Conservation (phyloP, 2,113 vertebrate species). For the Gopherus evgoodei region DNA sequence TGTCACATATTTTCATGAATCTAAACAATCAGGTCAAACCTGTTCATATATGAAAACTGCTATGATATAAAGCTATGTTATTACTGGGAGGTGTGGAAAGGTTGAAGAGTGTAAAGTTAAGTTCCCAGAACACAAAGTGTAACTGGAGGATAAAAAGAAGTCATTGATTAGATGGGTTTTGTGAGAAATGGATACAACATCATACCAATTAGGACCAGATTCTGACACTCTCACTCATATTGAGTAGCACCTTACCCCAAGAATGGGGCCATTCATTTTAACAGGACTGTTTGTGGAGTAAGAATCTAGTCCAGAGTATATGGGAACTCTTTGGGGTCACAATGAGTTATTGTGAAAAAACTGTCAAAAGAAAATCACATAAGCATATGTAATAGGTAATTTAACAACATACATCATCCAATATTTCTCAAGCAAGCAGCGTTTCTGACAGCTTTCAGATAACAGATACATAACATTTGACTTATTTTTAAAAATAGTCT, state of each 20-base stretch:
- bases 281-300: background rate
- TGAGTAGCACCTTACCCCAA: background rate
- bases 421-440: background rate
- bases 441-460: background rate
- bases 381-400: background rate
- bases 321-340: background rate
- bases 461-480: background rate
- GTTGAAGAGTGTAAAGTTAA: no score
- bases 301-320: rapidly evolving
- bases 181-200: no score
- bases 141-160: no score
- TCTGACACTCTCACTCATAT: no score
- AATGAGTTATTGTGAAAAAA: background rate
- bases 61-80: no score
- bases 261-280: rapidly evolving
- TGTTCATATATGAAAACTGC: no score
- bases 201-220: no score
- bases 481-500: background rate
- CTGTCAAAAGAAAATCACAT: background rate
- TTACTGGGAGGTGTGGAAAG: no score
- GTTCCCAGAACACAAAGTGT: no score
- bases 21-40: no score
- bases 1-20: no score
- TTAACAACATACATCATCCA: background rate
- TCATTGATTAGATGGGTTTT: no score